Conservation (phyloP, 2,113 vertebrate genomes). For the Leptobrachium ailaonicum region DNA sequence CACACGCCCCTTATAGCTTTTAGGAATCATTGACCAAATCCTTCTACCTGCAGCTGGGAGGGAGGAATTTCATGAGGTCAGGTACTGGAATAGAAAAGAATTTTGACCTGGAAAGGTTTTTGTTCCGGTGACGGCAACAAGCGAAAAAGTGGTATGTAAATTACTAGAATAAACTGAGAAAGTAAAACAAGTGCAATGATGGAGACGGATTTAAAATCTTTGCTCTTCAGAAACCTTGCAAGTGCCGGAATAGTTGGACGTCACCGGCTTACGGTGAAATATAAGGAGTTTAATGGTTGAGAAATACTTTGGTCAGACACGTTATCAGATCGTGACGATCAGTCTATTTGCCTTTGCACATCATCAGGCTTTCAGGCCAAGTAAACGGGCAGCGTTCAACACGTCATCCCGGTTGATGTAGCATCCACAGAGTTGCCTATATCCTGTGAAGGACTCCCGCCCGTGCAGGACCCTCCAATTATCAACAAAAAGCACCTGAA, state of each 20-base stretch:
- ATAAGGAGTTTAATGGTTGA: not conserved
- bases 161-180: no score
- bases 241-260: not conserved
- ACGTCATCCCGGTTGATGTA: conserved; percentile 88
- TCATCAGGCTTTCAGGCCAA: conserved; percentile 79
- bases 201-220: no score
- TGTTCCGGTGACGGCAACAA: no score
- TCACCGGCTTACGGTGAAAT: not conserved
- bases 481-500: conserved; percentile 85
- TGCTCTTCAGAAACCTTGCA: not conserved
- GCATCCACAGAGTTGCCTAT: conserved; percentile 87
- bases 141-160: no score
- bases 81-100: no score
- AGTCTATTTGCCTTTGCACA: not conserved
- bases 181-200: not conserved
- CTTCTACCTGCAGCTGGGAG: no score
- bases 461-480: conserved; percentile 92
- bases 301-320: not conserved
- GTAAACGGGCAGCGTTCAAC: conserved; percentile 78
- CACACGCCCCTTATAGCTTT: no score
- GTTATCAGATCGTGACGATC: not conserved
- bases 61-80: no score
- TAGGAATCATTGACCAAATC: no score
- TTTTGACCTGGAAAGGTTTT: no score
- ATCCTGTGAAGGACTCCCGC: conserved; percentile 86